Evolutionary conservation across 2,113 vertebrate species (phyloP).

Genomic region (Carassius auratus): DNA sequence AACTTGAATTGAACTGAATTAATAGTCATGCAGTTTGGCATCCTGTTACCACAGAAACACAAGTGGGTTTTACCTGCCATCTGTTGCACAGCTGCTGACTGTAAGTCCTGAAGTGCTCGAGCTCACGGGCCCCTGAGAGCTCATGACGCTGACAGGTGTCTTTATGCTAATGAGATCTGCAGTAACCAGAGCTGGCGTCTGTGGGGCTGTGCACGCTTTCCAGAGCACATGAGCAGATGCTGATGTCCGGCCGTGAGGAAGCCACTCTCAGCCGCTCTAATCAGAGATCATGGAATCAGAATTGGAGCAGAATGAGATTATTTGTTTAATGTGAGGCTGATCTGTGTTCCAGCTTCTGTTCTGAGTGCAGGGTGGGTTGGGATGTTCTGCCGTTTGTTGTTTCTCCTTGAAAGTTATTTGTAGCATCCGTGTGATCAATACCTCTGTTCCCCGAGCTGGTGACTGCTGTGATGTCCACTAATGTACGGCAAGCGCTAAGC

Average conservation of each 20-base stretch:
- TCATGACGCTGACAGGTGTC: not conserved
- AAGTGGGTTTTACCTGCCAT: not conserved
- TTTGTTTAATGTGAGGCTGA: not conserved
- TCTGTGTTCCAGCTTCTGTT: not conserved
- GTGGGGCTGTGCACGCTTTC: not conserved
- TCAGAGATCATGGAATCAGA: not conserved
- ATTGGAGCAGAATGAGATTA: not conserved
- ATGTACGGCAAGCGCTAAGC: not conserved
- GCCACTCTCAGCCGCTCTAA: not conserved
- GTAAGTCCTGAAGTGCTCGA: not conserved
- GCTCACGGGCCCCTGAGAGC: not conserved
- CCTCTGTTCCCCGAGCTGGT: not conserved
- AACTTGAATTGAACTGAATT: not conserved
- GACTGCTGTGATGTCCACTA: not conserved
- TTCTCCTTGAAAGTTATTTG: slow-evolving; percentile 18
- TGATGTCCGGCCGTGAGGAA: not conserved
- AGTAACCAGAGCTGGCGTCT: not conserved
- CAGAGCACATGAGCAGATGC: not conserved
- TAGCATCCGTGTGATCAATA: not conserved
- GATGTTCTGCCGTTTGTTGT: not conserved
- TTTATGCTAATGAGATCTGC: not conserved
- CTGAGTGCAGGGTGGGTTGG: not conserved
- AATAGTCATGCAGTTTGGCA: not conserved
- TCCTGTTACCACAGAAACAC: not conserved
- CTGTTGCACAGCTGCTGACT: slow-evolving; percentile 5